phyloP scores from a whole-genome alignment of 2,797 vertebrate species.

The Typhlichthys eigenmanni region DNA sequence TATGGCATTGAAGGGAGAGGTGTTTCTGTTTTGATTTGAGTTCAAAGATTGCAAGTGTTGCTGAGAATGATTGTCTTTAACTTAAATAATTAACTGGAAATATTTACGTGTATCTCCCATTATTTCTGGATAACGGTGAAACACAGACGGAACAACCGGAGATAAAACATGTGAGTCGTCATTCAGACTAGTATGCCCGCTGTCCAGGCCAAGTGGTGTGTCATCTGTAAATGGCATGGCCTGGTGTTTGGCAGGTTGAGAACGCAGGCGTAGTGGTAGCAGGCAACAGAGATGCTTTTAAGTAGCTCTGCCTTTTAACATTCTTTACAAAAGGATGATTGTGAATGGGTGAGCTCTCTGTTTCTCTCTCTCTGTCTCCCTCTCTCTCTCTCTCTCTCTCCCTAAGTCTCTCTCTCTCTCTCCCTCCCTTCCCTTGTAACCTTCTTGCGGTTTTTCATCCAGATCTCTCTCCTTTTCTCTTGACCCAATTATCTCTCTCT shows the following conservation, averaged over 20 bases:
- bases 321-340: background rate
- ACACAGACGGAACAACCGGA: too few relatives aligned
- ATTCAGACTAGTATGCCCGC: background rate
- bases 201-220: background rate
- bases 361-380: background rate
- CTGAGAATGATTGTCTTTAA: too few relatives aligned
- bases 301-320: background rate
- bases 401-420: background rate
- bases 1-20: too few relatives aligned
- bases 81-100: too few relatives aligned
- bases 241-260: too few relatives aligned
- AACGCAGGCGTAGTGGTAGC: too few relatives aligned
- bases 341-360: background rate
- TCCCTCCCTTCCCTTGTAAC: slow-evolving; percentile 2
- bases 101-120: too few relatives aligned
- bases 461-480: slow-evolving; percentile 1
- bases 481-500: too few relatives aligned
- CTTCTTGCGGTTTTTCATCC: slow-evolving; percentile 8
- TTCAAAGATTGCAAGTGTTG: too few relatives aligned
- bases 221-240: too few relatives aligned
- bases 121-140: too few relatives aligned
- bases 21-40: too few relatives aligned
- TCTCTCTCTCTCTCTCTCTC: slow-evolving; percentile 1
- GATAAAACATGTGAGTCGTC: background rate
- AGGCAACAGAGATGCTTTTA: background rate